Evolutionary conservation across 2,888 invertebrate genomes (phyloP), one percentile per base, ranked within the genome.

Genomic region (Polietes domitor): DNA sequence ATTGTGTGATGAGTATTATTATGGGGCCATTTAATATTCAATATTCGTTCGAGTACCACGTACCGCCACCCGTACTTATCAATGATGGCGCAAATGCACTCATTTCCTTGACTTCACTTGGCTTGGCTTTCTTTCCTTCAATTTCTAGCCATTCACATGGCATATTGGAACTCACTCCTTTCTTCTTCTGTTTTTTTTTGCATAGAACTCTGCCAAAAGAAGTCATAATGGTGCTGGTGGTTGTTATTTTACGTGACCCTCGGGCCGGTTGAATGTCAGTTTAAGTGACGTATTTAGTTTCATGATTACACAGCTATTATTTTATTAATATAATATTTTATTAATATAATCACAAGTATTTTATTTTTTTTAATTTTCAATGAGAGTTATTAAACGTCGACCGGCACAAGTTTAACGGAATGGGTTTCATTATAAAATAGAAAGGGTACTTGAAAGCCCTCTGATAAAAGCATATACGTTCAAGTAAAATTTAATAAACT

Each of bases 21-120:
- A 79, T 65, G 61, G 50, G 19, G 73, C 41, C 68, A 68, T 79
- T 74, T 68, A 74, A 79, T 74, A 79, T 80, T 74, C 70, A 74
- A 74, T 74, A 70, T 74, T 55, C 19, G 1, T 12, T 37, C 37
- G 1, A n/a, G n/a, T n/a, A 15, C 58, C 47, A 4, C 15, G n/a
- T 61, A 1, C 28, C 24, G 6, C 6, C 12, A 72, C 21, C 12
- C 47, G 10, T 65, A 19, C n/a, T 47, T 47, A 2, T 5, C 19
- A 1, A 24, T 58, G 21, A 58, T 58, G 21, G 7, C 53, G n/a
- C 32, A 32, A 32, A 50, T 5, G 19, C 50, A 7, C 9, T 58
- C 58, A 58, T 26, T 58, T 58, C 58, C 58, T 58, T 24, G 26
- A 10, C n/a, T 15, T 47, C n/a, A 12, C n/a, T n/a, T 47, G n/a